phyloP scores from a whole-genome alignment of 2,113 vertebrate species.

The Choloepus hoffmanni region DNA sequence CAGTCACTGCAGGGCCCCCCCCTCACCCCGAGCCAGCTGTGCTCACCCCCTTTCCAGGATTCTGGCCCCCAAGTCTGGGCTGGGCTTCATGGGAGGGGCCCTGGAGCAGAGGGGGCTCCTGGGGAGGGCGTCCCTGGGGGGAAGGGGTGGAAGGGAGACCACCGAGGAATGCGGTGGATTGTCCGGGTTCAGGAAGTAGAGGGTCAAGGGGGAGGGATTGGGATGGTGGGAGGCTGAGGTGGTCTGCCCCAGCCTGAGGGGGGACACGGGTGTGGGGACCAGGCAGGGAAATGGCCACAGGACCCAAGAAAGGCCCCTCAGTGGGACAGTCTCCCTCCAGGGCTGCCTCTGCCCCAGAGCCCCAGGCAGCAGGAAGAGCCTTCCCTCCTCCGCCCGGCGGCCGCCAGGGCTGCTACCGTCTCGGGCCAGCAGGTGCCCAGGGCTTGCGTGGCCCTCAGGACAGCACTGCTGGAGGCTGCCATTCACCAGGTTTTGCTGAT shows the following conservation, averaged over 20 bases:
- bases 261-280: too few relatives aligned
- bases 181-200: not conserved
- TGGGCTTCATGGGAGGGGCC: not conserved
- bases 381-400: not conserved
- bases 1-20: too few relatives aligned
- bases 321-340: not conserved
- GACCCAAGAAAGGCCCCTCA: not conserved
- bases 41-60: too few relatives aligned
- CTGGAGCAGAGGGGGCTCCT: not conserved
- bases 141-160: too few relatives aligned
- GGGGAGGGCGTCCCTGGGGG: not conserved
- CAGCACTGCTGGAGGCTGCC: not conserved
- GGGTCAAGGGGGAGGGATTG: not conserved
- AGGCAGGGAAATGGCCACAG: not conserved
- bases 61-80: not conserved
- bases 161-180: rapidly evolving
- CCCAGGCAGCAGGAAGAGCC: not conserved
- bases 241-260: not conserved
- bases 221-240: not conserved
- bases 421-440: not conserved
- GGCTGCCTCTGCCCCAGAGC: too few relatives aligned
- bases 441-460: not conserved
- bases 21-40: not conserved
- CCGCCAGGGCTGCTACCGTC: too few relatives aligned
- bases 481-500: not conserved